These are phyloP conservation scores for Sander vitreus DNA, from an alignment of 2,113 vertebrate genomes.

Conservation along the genomic window DNA sequence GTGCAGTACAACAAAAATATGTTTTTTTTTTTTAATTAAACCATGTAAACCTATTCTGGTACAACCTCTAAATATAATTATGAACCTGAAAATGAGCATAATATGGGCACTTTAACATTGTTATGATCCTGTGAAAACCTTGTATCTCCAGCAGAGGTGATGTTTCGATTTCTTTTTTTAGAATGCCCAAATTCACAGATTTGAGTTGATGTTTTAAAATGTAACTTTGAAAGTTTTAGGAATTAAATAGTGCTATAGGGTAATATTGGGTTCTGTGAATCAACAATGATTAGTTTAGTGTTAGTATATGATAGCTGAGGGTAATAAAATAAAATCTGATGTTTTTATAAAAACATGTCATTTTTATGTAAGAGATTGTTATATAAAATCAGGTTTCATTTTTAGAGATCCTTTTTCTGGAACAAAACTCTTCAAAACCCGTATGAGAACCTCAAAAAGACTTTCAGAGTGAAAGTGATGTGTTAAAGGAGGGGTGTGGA, in stretches of 20 bases:
- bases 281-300: no score
- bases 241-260: background rate
- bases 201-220: background rate
- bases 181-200: background rate
- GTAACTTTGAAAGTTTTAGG: background rate
- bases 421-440: conserved; percentile 64
- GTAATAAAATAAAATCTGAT: conserved; percentile 33
- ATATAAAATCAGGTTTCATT: conserved; percentile 18
- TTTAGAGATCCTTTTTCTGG: conserved; percentile 27
- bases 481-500: background rate
- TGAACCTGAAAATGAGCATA: no score
- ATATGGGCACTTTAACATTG: background rate
- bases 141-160: background rate
- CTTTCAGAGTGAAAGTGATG: conserved; percentile 18
- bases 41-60: no score
- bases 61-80: no score
- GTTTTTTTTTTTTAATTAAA: no score
- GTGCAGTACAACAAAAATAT: no score
- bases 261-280: background rate
- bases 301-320: conserved; percentile 23
- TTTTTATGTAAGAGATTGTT: background rate
- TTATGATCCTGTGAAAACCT: background rate
- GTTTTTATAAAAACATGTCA: conserved; percentile 1
- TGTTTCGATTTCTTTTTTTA: background rate
- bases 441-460: conserved; percentile 58